phyloP scores from a whole-genome alignment of 1,140 invertebrate species.

The Apis cerana region DNA sequence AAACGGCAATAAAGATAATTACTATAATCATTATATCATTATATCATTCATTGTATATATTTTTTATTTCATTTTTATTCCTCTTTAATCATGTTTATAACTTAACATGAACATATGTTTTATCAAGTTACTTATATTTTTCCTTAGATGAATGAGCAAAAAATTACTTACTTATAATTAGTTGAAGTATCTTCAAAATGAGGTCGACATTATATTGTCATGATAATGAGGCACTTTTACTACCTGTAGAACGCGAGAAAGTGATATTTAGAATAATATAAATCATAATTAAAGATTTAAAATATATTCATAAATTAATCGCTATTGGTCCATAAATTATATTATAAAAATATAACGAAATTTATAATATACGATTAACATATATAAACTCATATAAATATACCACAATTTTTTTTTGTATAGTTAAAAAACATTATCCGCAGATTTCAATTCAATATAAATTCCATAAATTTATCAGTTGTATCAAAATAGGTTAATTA shows the following conservation, averaged over 20 bases:
- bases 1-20: background rate
- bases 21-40: background rate
- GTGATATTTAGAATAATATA: background rate
- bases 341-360: background rate
- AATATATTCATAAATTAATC: background rate
- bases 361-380: background rate
- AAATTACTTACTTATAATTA: background rate
- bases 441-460: no score
- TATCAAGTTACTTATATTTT: background rate
- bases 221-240: background rate
- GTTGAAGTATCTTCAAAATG: background rate
- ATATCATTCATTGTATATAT: background rate
- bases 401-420: background rate
- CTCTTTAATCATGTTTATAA: background rate
- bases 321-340: background rate
- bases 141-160: slow-evolving; percentile 28
- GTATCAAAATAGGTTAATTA: background rate
- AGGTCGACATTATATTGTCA: slow-evolving; percentile 13
- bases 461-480: background rate
- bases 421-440: background rate
- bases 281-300: background rate
- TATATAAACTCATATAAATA: background rate
- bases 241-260: slow-evolving; percentile 9
- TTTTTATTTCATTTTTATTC: background rate
- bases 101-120: slow-evolving; percentile 4